phyloP scores from a whole-genome alignment of 2,888 invertebrate genomes.

The Esperia sulphurella region DNA sequence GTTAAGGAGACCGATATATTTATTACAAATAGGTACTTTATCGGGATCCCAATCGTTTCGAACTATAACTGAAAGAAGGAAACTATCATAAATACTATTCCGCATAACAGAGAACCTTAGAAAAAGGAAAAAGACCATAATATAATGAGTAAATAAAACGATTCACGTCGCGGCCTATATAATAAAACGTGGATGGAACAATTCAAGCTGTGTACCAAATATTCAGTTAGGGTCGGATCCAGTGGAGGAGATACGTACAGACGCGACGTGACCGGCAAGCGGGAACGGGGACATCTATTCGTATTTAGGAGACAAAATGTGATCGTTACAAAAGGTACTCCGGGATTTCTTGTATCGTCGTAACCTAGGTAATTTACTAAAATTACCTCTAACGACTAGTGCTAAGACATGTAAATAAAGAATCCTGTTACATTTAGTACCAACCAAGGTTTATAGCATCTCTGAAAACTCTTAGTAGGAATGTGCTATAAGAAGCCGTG shows the following conservation, averaged over 20 bases:
- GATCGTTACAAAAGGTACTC: slow-evolving; percentile 1
- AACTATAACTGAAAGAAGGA: no score
- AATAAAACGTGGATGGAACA: slow-evolving; percentile 51
- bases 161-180: slow-evolving; percentile 41
- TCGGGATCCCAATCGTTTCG: no score
- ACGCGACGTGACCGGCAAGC: slow-evolving; percentile 33
- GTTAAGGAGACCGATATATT: no score
- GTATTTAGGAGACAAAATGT: slow-evolving; percentile 6
- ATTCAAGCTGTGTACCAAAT: slow-evolving; percentile 53
- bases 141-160: slow-evolving; percentile 48
- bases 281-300: slow-evolving; percentile 1
- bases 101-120: slow-evolving; percentile 7
- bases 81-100: slow-evolving; percentile 3
- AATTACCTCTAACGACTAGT: no score
- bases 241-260: slow-evolving; percentile 37
- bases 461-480: no score
- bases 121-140: slow-evolving; percentile 24
- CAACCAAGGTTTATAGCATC: no score
- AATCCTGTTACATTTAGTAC: no score
- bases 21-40: no score
- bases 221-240: slow-evolving; percentile 55
- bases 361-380: background rate
- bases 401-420: no score
- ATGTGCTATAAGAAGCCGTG: no score
- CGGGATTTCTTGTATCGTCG: background rate